Base-by-base conservation (phyloP, 2,113 vertebrate species). In the Pardalotus punctatus region DNA sequence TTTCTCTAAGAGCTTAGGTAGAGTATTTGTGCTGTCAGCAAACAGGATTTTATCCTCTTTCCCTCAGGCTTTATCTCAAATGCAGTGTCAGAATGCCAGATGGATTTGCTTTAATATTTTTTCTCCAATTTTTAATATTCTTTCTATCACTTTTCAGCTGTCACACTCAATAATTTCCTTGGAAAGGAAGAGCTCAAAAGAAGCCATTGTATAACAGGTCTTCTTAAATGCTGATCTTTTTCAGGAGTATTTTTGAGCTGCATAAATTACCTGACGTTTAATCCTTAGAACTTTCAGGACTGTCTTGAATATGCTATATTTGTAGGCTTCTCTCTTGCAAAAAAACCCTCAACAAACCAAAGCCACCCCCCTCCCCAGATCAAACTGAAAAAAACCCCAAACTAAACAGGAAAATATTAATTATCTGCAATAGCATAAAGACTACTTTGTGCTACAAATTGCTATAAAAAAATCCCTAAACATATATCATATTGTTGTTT, bases 91-190 rank as follows among this genome's bases (percentile, higher is more conserved):
- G 80, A 94, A 72, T 89, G 74, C 60, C 70, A 85, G 94, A 81
- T 88, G 81, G 87, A 94, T 96, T 97, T 88, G 40, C 40, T 50
- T 54, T 60, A 73, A 23, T 54, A n/a, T 61, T 78, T 96, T 95
- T 73, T 57, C 90, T 97, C 50, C 90, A 70, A 42, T 96, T 96
- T 97, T 97, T 88, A 88, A 73, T 97, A 93, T 97, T 92, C 76
- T 25, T 89, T 90, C 84, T 95, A 28, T 87, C 57, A 81, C 67
- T 54, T 96, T 96, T 94, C 84, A 96, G 67, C 81, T 97, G 87
- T 90, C 85, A 64, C 65, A 51, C 10, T 40, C 64, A 85, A 28
- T 94, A 71, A 70, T 81, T 88, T 79, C 38, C n/a, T 80, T 45
- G n/a, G 53, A 90, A 79, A 27, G 24, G 57, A 93, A 86, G 47